Percentiles rank a stretch among this genome's conserved stretches.
phyloP scores from a whole-genome alignment of 2,888 invertebrate species.

The Punctoribates punctum region DNA sequence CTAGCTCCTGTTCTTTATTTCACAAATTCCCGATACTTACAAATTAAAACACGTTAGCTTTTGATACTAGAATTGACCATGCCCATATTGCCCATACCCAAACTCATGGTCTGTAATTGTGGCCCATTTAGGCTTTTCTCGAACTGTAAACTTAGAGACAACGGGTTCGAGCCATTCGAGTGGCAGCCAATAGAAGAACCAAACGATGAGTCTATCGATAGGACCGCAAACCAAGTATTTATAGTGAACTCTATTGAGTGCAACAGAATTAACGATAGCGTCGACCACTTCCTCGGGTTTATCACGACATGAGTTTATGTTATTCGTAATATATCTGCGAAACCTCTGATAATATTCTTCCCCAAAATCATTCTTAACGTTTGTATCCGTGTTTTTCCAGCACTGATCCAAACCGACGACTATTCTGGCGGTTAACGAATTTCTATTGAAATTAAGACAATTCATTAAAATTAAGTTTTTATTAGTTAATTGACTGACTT shows the following conservation, averaged over 20 bases:
- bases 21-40: no score
- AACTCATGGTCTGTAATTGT: no score
- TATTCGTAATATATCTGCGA: neutral
- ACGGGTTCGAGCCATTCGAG: constrained; percentile 11
- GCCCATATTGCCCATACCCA: neutral
- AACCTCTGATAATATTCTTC: constrained; percentile 1
- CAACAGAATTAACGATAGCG: neutral
- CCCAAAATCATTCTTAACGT: neutral
- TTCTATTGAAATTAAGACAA: neutral
- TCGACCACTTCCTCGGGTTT: constrained; percentile 10
- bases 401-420: neutral
- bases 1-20: no score
- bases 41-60: no score
- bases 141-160: neutral
- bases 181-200: constrained; percentile 5
- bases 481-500: neutral
- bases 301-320: neutral
- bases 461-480: neutral
- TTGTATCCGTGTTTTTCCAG: neutral
- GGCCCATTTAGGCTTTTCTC: no score
- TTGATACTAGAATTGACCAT: no score
- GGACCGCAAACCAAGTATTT: constrained; percentile 14
- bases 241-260: neutral
- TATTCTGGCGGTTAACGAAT: neutral
- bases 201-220: neutral